Evolutionary conservation across 2,797 vertebrate genomes (phyloP).

Genomic region (Synaphobranchus kaupii): DNA sequence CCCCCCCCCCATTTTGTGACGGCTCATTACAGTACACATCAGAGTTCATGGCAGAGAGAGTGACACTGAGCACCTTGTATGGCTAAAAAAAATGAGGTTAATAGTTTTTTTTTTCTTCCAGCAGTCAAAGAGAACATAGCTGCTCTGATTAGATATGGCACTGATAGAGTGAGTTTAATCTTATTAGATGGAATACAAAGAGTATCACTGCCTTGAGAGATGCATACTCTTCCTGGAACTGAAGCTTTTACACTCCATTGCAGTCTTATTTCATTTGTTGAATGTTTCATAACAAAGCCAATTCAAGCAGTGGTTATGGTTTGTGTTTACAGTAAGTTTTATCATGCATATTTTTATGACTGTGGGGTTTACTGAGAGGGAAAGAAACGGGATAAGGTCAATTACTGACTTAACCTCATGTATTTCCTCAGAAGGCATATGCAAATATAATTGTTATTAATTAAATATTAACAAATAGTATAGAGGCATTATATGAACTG

Average conservation of each 20-base stretch:
- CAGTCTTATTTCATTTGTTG: background rate
- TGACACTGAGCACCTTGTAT: background rate
- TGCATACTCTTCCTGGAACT: conserved; percentile 4
- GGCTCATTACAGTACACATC: background rate
- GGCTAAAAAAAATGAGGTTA: background rate
- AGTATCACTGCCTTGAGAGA: background rate
- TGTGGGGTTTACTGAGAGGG: background rate
- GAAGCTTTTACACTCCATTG: conserved; percentile 1
- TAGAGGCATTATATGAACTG: background rate
- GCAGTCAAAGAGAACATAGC: background rate
- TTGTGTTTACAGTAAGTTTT: background rate
- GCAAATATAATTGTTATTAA: background rate
- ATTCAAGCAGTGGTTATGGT: background rate
- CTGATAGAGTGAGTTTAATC: background rate
- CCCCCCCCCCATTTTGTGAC: too few species aligned
- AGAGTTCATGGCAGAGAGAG: background rate
- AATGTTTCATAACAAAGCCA: background rate
- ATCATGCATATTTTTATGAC: background rate
- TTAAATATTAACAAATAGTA: background rate
- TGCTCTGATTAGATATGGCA: background rate
- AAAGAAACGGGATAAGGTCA: background rate
- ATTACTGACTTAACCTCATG: background rate
- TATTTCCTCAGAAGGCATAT: background rate
- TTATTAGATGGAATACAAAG: background rate
- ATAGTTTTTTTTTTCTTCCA: background rate